phyloP scores from a whole-genome alignment of 2,888 invertebrate genomes.

The Harmothoe impar region DNA sequence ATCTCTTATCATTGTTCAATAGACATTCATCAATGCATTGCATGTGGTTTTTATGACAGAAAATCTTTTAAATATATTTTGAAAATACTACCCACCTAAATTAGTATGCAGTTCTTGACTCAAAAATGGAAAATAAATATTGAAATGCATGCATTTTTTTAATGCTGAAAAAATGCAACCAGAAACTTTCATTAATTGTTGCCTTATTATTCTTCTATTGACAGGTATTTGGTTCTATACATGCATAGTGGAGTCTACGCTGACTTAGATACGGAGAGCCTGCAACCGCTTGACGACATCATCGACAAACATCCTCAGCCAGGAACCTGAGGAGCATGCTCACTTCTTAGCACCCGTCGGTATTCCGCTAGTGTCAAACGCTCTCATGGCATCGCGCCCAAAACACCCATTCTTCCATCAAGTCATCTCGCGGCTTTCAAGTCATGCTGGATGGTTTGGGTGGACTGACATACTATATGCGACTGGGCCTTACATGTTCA shows the following conservation, averaged over 20 bases:
- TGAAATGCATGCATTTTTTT: too few species aligned
- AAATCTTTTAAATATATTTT: too few species aligned
- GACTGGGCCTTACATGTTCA: slow-evolving; percentile 69
- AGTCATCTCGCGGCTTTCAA: slow-evolving; percentile 63
- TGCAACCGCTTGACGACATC: slow-evolving; percentile 74
- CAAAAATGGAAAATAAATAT: too few species aligned
- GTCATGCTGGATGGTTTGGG: slow-evolving; percentile 58
- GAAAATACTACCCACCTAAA: too few species aligned
- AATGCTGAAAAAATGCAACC: too few species aligned
- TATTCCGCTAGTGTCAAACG: slow-evolving; percentile 69
- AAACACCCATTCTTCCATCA: slow-evolving; percentile 67
- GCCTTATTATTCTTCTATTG: too few species aligned
- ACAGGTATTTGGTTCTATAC: slow-evolving; percentile 79
- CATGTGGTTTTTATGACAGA: too few species aligned
- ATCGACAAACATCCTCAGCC: slow-evolving; percentile 65
- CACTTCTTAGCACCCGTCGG: slow-evolving; percentile 66
- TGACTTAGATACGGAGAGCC: slow-evolving; percentile 80
- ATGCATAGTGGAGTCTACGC: slow-evolving; percentile 81
- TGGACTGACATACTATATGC: slow-evolving; percentile 68
- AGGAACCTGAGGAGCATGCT: slow-evolving; percentile 69
- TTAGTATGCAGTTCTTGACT: too few species aligned
- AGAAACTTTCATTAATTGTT: too few species aligned
- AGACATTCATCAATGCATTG: background rate
- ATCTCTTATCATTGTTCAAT: background rate
- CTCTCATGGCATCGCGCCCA: slow-evolving; percentile 69